phyloP scores from a whole-genome alignment of 2,113 vertebrate genomes.

The Muscicapa adusta region DNA sequence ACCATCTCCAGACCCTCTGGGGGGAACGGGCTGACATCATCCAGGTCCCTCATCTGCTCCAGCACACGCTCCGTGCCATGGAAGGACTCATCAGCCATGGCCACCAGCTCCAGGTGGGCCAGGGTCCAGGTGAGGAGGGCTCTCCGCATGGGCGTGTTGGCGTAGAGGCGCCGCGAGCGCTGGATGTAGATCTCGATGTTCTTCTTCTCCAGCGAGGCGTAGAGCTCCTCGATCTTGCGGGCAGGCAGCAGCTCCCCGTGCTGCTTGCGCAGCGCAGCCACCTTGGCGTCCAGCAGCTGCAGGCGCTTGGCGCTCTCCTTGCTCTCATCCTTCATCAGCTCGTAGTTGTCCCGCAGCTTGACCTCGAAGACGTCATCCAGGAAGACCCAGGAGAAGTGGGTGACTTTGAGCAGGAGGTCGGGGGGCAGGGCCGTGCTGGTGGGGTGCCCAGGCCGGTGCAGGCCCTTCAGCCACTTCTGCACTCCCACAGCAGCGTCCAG shows the following conservation, averaged over 20 bases:
- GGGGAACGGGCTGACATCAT: slow-evolving; percentile 87
- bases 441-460: slow-evolving; percentile 66
- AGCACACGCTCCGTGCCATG: slow-evolving; percentile 83
- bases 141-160: slow-evolving; percentile 94
- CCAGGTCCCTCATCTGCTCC: slow-evolving; percentile 87
- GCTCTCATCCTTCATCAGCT: slow-evolving; percentile 97
- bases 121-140: slow-evolving; percentile 93
- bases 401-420: slow-evolving; percentile 84
- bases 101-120: slow-evolving; percentile 83
- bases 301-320: slow-evolving; percentile 94
- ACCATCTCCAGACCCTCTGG: slow-evolving; percentile 85
- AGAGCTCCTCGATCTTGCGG: slow-evolving; percentile 96
- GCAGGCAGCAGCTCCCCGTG: slow-evolving; percentile 94
- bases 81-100: slow-evolving; percentile 85
- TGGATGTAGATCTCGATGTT: slow-evolving; percentile 99
- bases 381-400: slow-evolving; percentile 93
- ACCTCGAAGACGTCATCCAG: slow-evolving; percentile 94
- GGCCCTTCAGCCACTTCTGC: slow-evolving; percentile 93
- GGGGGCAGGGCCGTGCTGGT: slow-evolving; percentile 73
- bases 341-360: slow-evolving; percentile 95
- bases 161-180: slow-evolving; percentile 90
- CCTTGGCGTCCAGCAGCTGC: slow-evolving; percentile 90
- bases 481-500: slow-evolving; percentile 87
- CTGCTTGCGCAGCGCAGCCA: slow-evolving; percentile 91
- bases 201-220: slow-evolving; percentile 93